Percentiles rank a stretch among this genome's conserved stretches.
phyloP scores from a whole-genome alignment of 2,797 vertebrate genomes.

The Muscicapa striata region DNA sequence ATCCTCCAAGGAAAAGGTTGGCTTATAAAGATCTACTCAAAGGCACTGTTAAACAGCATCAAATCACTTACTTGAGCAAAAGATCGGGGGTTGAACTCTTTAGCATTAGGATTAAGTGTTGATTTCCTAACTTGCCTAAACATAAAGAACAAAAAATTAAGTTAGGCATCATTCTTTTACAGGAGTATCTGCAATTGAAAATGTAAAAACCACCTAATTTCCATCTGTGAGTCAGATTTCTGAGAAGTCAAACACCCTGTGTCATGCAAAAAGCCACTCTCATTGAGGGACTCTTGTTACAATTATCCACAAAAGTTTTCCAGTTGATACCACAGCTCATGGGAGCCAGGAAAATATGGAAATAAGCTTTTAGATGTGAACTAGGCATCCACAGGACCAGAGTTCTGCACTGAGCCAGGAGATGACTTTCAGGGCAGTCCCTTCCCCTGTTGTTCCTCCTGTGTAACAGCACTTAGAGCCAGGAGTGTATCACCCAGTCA shows the following conservation, averaged over 20 bases:
- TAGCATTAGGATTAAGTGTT: slow-evolving; percentile 97
- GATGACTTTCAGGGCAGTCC: neutral
- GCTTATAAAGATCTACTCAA: neutral
- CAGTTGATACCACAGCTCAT: neutral
- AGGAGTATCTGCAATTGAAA: neutral
- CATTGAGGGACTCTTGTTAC: neutral
- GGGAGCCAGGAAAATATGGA: neutral
- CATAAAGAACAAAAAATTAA: neutral
- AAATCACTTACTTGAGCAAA: slow-evolving; percentile 88
- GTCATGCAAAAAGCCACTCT: neutral
- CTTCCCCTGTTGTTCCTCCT: neutral
- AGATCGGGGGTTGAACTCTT: slow-evolving; percentile 96
- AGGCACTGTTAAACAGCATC: neutral
- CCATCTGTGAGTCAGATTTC: neutral
- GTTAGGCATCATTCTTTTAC: neutral
- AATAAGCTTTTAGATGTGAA: neutral
- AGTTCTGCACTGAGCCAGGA: neutral
- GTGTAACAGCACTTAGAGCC: neutral
- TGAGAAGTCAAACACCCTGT: neutral
- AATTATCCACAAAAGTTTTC: neutral
- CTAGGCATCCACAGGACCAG: neutral
- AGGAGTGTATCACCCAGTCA: neutral
- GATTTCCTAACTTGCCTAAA: slow-evolving; percentile 97
- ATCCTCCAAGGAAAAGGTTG: neutral
- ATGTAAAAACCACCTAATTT: neutral